These are phyloP conservation scores for Erebia ligea DNA, from an alignment of 2,888 invertebrate species.

Conservation along the genomic window DNA sequence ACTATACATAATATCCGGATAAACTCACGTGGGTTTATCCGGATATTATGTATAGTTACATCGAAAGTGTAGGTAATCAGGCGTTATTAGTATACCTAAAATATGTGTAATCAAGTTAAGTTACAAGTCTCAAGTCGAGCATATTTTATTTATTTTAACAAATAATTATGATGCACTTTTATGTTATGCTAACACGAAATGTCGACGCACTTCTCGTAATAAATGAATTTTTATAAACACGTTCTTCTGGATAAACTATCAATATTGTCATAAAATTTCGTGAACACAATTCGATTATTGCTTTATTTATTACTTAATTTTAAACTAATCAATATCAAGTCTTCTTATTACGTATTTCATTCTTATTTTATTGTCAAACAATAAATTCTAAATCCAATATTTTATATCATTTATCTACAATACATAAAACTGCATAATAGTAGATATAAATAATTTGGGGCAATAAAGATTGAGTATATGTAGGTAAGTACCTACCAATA, in stretches of 20 bases:
- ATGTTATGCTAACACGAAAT: not conserved
- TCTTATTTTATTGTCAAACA: not conserved
- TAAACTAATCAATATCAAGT: not conserved
- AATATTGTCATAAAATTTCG: slow-evolving; percentile 2
- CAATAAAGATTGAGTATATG: not conserved
- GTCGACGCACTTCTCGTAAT: not conserved
- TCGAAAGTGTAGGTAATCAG: too few species aligned
- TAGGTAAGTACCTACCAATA: too few species aligned
- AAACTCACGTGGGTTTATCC: too few species aligned
- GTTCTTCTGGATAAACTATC: not conserved
- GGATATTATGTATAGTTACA: too few species aligned
- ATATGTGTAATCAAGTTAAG: too few species aligned
- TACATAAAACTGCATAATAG: not conserved
- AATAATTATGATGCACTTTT: not conserved
- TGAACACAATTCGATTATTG: not conserved
- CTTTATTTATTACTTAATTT: not conserved
- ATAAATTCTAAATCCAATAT: slow-evolving; percentile 7
- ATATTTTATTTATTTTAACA: not conserved
- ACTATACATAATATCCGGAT: too few species aligned
- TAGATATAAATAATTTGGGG: not conserved
- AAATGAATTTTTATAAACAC: not conserved
- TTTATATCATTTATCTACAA: not conserved
- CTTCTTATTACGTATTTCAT: not conserved
- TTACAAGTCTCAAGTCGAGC: too few species aligned
- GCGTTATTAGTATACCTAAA: too few species aligned